These are phyloP conservation scores for Drosophila macrospina DNA, from an alignment of 2,888 invertebrate genomes.

Conservation along the genomic window DNA sequence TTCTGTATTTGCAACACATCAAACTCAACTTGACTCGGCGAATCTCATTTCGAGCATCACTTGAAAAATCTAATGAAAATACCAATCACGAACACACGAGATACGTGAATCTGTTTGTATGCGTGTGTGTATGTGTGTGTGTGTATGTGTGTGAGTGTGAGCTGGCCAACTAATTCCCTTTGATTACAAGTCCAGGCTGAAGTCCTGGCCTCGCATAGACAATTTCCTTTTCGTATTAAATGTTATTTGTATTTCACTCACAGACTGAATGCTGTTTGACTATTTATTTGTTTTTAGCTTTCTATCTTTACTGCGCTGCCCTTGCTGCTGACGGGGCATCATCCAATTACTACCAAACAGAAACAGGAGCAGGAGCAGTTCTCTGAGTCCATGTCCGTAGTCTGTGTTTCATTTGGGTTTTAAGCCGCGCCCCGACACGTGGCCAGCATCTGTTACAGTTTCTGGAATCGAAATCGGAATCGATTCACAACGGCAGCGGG, in stretches of 20 bases:
- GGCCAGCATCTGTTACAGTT: conserved; percentile 79
- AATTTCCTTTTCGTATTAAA: conserved; percentile 81
- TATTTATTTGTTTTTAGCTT: conserved; percentile 77
- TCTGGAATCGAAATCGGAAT: conserved; percentile 46
- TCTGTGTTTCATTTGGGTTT: conserved; percentile 25
- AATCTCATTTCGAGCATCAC: conserved; percentile 38
- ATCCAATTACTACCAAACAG: conserved; percentile 69
- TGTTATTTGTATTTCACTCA: conserved; percentile 80
- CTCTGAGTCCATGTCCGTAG: conserved; percentile 5
- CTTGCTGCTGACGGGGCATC: conserved; percentile 45
- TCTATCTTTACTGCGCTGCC: conserved; percentile 16
- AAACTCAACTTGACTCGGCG: conserved; percentile 22
- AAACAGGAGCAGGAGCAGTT: not conserved
- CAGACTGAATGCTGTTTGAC: conserved; percentile 72
- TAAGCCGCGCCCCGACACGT: conserved; percentile 66
- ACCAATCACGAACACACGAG: conserved; percentile 32
- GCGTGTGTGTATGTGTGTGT: conserved; percentile 18
- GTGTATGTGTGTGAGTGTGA: conserved; percentile 25
- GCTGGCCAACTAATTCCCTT: conserved; percentile 68
- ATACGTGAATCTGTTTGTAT: not conserved
- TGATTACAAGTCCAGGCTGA: conserved; percentile 53
- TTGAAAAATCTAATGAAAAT: conserved; percentile 59
- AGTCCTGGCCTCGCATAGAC: conserved; percentile 60
- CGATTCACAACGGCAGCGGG: conserved; percentile 24
- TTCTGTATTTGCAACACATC: conserved; percentile 40